phyloP scores from a whole-genome alignment of 2,113 vertebrate genomes.

The Cygnus atratus region DNA sequence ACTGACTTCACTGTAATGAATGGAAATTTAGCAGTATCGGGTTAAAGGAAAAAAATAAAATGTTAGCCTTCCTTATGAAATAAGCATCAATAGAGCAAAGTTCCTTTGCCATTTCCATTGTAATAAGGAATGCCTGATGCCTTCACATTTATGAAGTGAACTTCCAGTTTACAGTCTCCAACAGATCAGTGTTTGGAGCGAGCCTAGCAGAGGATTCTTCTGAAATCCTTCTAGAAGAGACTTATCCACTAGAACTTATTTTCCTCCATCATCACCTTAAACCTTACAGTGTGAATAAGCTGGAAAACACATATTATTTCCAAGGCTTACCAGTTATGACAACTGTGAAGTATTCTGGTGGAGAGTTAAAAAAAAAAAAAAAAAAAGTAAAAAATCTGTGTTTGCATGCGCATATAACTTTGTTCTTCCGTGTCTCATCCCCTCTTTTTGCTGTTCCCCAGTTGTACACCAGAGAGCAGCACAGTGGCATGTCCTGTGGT shows the following conservation, averaged over 20 bases:
- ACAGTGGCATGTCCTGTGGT: not conserved
- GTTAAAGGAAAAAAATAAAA: not conserved
- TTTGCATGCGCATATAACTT: fast-evolving
- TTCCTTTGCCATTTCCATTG: not conserved
- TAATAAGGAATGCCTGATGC: not conserved
- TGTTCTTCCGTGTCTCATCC: not conserved
- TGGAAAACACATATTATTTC: not conserved
- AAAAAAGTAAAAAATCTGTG: not conserved
- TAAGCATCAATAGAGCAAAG: not conserved
- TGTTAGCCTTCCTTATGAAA: too few species aligned
- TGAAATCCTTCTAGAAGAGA: not conserved
- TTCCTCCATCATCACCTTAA: not conserved
- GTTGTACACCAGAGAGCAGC: not conserved
- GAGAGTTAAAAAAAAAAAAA: not conserved
- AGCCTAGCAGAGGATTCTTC: not conserved
- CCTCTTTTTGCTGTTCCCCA: not conserved
- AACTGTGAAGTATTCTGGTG: not conserved
- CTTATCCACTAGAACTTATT: not conserved
- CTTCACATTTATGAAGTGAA: not conserved
- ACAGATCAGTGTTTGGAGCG: not conserved
- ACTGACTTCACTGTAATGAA: not conserved
- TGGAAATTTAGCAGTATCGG: not conserved
- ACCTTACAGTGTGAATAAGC: not conserved
- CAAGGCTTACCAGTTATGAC: not conserved
- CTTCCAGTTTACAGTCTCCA: not conserved